Conservation (phyloP, 1,140 invertebrate species). For the Caerostris darwini region DNA sequence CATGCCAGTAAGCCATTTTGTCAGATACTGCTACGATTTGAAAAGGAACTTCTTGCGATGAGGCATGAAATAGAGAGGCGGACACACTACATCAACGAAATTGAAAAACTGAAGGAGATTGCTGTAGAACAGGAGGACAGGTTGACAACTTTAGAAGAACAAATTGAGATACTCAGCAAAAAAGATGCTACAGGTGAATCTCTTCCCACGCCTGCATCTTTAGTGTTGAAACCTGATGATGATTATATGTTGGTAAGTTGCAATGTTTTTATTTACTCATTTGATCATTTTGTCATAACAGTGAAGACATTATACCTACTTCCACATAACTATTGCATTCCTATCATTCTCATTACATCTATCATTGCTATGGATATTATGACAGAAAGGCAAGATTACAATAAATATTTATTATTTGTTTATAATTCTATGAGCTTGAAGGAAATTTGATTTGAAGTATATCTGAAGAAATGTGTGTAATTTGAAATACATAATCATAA, state of each 20-base stretch:
- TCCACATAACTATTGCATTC: no score
- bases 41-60: background rate
- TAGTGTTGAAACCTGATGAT: slow-evolving; percentile 3
- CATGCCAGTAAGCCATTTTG: background rate
- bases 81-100: background rate
- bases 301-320: no score
- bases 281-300: background rate
- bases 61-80: background rate
- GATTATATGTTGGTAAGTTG: background rate
- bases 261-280: background rate
- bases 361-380: no score
- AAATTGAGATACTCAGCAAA: background rate
- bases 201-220: background rate
- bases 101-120: background rate
- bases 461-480: no score
- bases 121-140: background rate
- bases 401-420: no score
- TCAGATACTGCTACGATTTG: background rate
- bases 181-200: background rate
- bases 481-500: no score
- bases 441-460: no score
- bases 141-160: background rate
- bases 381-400: no score
- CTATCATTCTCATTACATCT: no score
- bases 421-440: no score